phyloP scores from a whole-genome alignment of 2,888 invertebrate genomes.

The Esperia sulphurella region DNA sequence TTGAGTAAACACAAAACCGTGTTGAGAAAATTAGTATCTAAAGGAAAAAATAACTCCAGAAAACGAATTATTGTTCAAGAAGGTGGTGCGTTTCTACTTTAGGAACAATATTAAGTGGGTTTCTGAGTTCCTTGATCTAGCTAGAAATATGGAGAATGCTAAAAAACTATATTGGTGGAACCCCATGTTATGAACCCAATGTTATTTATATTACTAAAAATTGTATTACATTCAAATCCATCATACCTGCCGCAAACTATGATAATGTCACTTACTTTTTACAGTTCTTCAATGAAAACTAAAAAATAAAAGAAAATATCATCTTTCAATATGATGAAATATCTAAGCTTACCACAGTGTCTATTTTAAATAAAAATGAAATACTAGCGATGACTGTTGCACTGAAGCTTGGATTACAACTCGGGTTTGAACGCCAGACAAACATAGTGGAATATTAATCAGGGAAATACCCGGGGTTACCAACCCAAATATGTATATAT shows the following conservation, averaged over 20 bases:
- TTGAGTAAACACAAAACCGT: slow-evolving; percentile 12
- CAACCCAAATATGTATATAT: slow-evolving; percentile 19
- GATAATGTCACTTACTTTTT: slow-evolving; percentile 15
- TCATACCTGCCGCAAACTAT: slow-evolving; percentile 21
- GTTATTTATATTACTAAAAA: no score
- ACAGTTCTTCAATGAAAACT: slow-evolving; percentile 15
- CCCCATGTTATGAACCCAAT: no score
- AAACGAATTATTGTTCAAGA: slow-evolving; percentile 21
- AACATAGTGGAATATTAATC: slow-evolving; percentile 10
- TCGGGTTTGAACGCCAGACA: slow-evolving; percentile 20
- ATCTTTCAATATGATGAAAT: slow-evolving; percentile 16
- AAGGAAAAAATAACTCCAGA: slow-evolving; percentile 12
- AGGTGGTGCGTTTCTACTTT: slow-evolving; percentile 21
- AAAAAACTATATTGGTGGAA: no score
- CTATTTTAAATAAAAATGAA: not conserved
- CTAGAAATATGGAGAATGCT: slow-evolving; percentile 11
- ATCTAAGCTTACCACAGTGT: slow-evolving; percentile 10
- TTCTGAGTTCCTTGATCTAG: slow-evolving; percentile 10
- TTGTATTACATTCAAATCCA: no score
- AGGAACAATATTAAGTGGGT: slow-evolving; percentile 19
- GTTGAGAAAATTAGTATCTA: slow-evolving; percentile 9
- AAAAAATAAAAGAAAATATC: slow-evolving; percentile 7
- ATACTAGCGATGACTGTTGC: slow-evolving; percentile 3
- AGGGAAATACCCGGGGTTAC: slow-evolving; percentile 20
- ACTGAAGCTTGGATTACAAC: slow-evolving; percentile 15